A percentile compares a stretch with the other conserved stretches of the same genome.
Evolutionary conservation across 2,888 invertebrate genomes (phyloP).

Genomic region (Tuberolachnus salignus): DNA sequence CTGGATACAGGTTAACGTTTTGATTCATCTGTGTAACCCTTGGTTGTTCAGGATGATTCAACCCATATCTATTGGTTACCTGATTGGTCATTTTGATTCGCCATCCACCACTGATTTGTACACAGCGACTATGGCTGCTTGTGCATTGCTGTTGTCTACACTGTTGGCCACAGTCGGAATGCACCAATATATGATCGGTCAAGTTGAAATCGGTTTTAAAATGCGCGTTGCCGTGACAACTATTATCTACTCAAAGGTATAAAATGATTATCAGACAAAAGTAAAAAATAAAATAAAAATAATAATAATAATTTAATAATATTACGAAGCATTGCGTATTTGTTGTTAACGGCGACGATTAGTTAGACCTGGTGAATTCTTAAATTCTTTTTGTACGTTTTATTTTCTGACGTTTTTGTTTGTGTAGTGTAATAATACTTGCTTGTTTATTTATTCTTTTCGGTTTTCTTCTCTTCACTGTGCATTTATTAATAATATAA

Average conservation of each 20-base stretch:
- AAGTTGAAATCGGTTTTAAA: conserved; percentile 82
- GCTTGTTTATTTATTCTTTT: conserved; percentile 20
- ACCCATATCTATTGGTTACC: conserved; percentile 62
- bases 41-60: conserved; percentile 61
- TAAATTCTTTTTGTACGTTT: conserved; percentile 9
- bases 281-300: no score
- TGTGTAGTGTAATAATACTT: not conserved
- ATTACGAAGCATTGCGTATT: conserved; percentile 10
- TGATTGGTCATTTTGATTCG: conserved; percentile 64
- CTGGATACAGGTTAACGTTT: conserved; percentile 11
- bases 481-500: conserved; percentile 19
- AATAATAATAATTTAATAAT: no score
- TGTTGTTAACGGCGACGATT: not conserved
- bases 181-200: conserved; percentile 63
- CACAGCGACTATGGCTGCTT: conserved; percentile 79
- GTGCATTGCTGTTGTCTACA: conserved; percentile 75
- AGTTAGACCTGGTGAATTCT: conserved; percentile 5
- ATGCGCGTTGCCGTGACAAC: conserved; percentile 81
- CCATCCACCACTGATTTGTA: conserved; percentile 61
- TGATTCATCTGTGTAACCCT: conserved; percentile 27
- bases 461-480: conserved; percentile 36
- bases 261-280: not conserved
- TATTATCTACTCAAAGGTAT: conserved; percentile 81
- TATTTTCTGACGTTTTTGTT: conserved; percentile 6
- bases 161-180: conserved; percentile 71